Conservation (phyloP, 37 sponge, comb jelly and placozoan genomes). For the Beroe forskalii region DNA sequence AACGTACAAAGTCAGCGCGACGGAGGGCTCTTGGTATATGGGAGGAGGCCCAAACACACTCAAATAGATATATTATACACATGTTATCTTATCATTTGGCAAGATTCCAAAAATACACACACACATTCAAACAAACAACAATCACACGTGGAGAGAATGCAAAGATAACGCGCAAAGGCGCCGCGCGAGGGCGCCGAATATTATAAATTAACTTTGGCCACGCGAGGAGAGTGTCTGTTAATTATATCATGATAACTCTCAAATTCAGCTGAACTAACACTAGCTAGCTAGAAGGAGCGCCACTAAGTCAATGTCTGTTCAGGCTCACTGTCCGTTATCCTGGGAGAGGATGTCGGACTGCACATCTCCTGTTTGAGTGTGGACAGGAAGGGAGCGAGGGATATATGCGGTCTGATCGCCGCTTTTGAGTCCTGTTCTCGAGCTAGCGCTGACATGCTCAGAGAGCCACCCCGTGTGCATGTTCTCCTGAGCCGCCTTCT, state of each 20-base stretch:
- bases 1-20: not conserved
- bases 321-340: slow-evolving; percentile 4
- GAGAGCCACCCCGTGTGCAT: slow-evolving; percentile 52
- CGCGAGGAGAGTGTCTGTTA: too few species aligned
- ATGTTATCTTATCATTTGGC: too few species aligned
- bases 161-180: too few species aligned
- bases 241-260: too few species aligned
- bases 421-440: not conserved
- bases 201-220: too few species aligned
- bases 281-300: too few species aligned
- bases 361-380: slow-evolving; percentile 49
- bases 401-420: not conserved
- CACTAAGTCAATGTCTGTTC: slow-evolving; percentile 5
- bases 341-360: slow-evolving; percentile 6
- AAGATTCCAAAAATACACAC: not conserved
- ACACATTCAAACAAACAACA: not conserved
- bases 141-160: not conserved
- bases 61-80: too few species aligned
- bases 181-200: too few species aligned
- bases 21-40: too few species aligned
- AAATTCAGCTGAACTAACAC: too few species aligned
- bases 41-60: not conserved
- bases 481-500: slow-evolving; percentile 21
- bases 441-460: slow-evolving; percentile 26
- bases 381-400: not conserved